Percentiles rank a stretch among this genome's conserved stretches.
Evolutionary conservation across 1,140 invertebrate species (phyloP).

Genomic region (Diorhabda sublineata): DNA sequence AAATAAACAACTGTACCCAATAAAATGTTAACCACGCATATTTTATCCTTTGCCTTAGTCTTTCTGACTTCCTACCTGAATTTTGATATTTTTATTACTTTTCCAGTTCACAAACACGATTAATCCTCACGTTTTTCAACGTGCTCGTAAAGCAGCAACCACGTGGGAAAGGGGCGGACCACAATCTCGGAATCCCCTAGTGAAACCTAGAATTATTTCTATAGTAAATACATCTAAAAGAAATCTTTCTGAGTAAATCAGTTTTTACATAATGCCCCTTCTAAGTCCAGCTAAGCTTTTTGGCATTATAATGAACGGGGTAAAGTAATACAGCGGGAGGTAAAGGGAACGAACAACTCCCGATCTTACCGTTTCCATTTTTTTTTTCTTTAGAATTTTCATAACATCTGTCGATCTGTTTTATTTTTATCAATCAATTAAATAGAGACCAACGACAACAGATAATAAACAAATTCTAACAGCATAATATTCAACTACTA

Average conservation of each 20-base stretch:
- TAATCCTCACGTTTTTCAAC: neutral
- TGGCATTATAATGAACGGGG: constrained; percentile 8
- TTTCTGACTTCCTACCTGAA: neutral
- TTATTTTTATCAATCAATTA: no score
- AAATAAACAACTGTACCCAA: neutral
- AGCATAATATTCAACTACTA: no score
- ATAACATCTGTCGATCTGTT: neutral
- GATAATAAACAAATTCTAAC: no score
- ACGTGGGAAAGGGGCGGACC: constrained; percentile 13
- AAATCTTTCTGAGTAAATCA: constrained; percentile 2
- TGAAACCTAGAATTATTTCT: constrained; percentile 15
- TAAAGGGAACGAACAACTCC: neutral
- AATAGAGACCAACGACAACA: no score
- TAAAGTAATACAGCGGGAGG: constrained; percentile 7
- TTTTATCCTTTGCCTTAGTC: neutral
- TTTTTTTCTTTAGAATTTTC: neutral
- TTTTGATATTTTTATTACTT: constrained; percentile 3
- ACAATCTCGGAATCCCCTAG: neutral
- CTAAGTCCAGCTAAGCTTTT: constrained; percentile 8
- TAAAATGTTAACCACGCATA: neutral
- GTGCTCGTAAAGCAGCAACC: neutral
- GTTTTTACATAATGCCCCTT: neutral
- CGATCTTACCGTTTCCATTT: neutral
- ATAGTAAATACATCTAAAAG: neutral
- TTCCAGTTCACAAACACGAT: neutral